A percentile compares a stretch with the other conserved stretches of the same genome.
phyloP scores from a whole-genome alignment of 2,888 invertebrate genomes.

The Anticlea derivata region DNA sequence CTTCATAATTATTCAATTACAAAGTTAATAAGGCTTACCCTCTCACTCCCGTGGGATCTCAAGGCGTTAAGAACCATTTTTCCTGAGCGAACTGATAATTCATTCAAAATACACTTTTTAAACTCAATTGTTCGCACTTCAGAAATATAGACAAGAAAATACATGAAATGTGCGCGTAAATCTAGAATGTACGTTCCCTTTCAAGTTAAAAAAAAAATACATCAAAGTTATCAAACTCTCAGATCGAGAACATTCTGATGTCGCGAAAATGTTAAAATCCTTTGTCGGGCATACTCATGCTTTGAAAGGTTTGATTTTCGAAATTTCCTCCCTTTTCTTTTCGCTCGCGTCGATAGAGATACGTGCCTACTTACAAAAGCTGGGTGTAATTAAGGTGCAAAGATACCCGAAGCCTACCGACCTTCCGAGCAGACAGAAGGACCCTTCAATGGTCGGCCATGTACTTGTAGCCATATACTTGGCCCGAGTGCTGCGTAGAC shows the following conservation, averaged over 20 bases:
- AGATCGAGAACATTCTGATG: conserved; percentile 55
- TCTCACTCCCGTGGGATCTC: conserved; percentile 42
- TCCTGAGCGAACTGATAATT: conserved; percentile 30
- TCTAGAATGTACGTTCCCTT: conserved; percentile 9
- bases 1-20: conserved; percentile 57
- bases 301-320: conserved; percentile 60
- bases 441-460: conserved; percentile 70
- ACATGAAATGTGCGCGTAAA: conserved; percentile 12
- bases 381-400: conserved; percentile 81
- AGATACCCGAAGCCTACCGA: conserved; percentile 78
- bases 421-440: conserved; percentile 67
- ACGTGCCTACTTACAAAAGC: conserved; percentile 68
- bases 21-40: conserved; percentile 51
- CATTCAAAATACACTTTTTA: conserved; percentile 37
- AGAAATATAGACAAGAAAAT: conserved; percentile 11
- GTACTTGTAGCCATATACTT: conserved; percentile 63
- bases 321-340: conserved; percentile 60
- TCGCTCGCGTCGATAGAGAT: conserved; percentile 59
- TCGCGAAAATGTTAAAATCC: conserved; percentile 49
- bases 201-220: conserved; percentile 49
- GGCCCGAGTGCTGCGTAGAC: conserved; percentile 71
- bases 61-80: conserved; percentile 32
- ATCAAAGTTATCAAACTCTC: conserved; percentile 54
- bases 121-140: conserved; percentile 21
- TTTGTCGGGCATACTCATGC: conserved; percentile 52